Percentiles rank a stretch among this genome's conserved stretches.
Conservation (phyloP, 2,113 vertebrate genomes). For the Tenrec ecaudatus region DNA sequence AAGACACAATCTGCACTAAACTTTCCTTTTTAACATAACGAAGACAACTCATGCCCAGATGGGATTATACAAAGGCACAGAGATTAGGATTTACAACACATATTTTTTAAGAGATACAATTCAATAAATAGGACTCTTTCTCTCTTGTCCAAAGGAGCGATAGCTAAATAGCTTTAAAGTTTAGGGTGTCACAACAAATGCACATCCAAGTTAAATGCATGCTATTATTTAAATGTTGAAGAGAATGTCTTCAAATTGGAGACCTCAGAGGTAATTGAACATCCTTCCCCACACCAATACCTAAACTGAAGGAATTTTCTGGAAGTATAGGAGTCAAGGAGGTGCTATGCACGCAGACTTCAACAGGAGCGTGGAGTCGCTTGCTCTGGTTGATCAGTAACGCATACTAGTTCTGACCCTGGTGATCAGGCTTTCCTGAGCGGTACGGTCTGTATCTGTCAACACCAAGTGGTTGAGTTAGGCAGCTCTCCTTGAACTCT, state of each 20-base stretch:
- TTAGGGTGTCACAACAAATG: not conserved
- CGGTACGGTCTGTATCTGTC: not conserved
- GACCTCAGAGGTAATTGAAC: not conserved
- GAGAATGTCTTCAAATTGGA: not conserved
- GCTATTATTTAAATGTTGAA: not conserved
- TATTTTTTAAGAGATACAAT: not conserved
- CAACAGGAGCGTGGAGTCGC: too few relatives aligned
- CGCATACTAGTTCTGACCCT: not conserved
- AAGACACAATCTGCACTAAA: not conserved
- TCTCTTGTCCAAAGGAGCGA: not conserved
- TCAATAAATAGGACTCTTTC: not conserved
- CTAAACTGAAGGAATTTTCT: conserved; percentile 30
- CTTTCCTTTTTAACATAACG: not conserved
- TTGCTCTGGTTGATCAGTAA: not conserved
- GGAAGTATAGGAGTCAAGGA: too few relatives aligned
- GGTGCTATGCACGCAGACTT: not conserved
- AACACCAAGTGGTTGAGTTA: not conserved
- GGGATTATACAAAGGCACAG: not conserved
- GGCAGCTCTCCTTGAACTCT: not conserved
- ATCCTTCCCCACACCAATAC: not conserved
- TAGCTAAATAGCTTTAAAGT: not conserved
- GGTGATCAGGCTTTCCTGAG: not conserved
- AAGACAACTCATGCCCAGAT: not conserved
- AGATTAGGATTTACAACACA: not conserved
- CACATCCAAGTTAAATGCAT: not conserved